Evolutionary conservation across 2,888 invertebrate species (phyloP).

Genomic region (Melanostoma mellinum): DNA sequence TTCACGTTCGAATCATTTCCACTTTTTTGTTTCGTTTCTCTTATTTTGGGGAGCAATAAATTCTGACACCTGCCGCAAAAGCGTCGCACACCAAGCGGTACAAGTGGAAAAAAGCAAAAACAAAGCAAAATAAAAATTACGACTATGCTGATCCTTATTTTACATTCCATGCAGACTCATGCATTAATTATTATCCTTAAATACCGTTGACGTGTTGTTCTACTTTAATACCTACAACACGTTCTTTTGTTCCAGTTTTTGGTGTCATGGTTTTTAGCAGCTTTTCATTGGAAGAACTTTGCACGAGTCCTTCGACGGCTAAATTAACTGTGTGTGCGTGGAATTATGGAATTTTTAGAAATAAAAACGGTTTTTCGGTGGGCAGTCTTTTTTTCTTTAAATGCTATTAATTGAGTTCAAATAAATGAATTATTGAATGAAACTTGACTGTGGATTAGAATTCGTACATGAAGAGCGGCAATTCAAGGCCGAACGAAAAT

Average conservation of each 20-base stretch:
- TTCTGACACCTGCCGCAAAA: slow-evolving; percentile 26
- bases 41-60: slow-evolving; percentile 63
- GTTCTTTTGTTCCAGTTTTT: slow-evolving; percentile 13
- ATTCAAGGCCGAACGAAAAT: no score
- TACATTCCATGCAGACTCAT: slow-evolving; percentile 27
- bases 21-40: neutral
- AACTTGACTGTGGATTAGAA: no score
- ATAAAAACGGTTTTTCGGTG: no score
- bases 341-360: no score
- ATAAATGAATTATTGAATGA: no score
- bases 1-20: slow-evolving; percentile 58
- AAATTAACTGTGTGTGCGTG: no score
- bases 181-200: slow-evolving; percentile 58
- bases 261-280: slow-evolving; percentile 41
- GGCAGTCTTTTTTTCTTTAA: no score
- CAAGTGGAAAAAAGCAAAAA: no score
- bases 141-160: slow-evolving; percentile 27
- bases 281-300: slow-evolving; percentile 10
- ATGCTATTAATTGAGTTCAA: no score
- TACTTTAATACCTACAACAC: slow-evolving; percentile 38
- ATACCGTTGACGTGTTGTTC: slow-evolving; percentile 57
- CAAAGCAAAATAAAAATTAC: slow-evolving; percentile 7
- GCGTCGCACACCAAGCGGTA: neutral
- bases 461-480: no score
- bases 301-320: no score